Conservation (phyloP, 2,888 invertebrate species). For the Diadegma fenestrale region DNA sequence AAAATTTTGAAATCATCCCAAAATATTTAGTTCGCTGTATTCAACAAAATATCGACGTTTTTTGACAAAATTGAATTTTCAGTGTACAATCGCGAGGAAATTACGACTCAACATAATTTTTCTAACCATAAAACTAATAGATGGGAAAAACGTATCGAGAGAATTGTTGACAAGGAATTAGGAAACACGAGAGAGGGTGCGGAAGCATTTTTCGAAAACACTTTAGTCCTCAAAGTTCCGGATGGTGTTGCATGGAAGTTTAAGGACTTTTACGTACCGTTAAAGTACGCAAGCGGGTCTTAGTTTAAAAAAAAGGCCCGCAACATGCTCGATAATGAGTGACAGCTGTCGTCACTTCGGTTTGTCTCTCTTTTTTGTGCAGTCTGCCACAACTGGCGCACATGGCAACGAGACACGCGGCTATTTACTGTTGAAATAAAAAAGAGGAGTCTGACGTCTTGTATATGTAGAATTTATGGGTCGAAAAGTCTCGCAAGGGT, state of each 20-base stretch:
- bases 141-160: neutral
- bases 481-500: slow-evolving; percentile 51
- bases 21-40: too few species aligned
- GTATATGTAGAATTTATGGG: slow-evolving; percentile 56
- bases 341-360: slow-evolving; percentile 68
- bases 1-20: too few species aligned
- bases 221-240: slow-evolving; percentile 36
- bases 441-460: slow-evolving; percentile 37
- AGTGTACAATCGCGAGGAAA: too few species aligned
- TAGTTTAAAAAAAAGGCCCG: slow-evolving; percentile 37
- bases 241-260: slow-evolving; percentile 3
- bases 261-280: slow-evolving; percentile 4
- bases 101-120: neutral
- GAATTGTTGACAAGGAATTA: slow-evolving; percentile 10
- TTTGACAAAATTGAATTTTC: too few species aligned
- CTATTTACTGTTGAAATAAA: slow-evolving; percentile 38
- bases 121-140: neutral
- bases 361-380: slow-evolving; percentile 26
- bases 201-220: slow-evolving; percentile 37
- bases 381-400: slow-evolving; percentile 35
- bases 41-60: too few species aligned
- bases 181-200: neutral
- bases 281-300: slow-evolving; percentile 23
- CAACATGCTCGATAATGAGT: slow-evolving; percentile 70
- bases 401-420: slow-evolving; percentile 26